Base-by-base conservation (phyloP, 1,140 invertebrate species). In the Drosophila lacertosa region DNA sequence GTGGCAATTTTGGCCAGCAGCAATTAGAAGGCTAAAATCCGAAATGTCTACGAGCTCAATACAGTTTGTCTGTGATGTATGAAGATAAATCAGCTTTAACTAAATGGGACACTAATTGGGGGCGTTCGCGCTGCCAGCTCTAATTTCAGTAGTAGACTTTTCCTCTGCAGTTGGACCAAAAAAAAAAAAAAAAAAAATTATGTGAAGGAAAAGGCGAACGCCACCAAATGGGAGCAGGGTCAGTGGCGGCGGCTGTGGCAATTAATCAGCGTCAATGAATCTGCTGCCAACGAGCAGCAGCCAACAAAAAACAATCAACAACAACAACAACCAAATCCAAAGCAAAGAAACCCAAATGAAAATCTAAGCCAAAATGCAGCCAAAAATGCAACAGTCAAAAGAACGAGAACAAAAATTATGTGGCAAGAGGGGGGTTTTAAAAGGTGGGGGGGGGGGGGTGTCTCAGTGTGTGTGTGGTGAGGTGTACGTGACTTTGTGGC, bases 241-340 rank as follows among this genome's bases (percentile, higher is more conserved):
- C 50, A 69, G 39, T 64, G 48, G 50, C 66, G 24, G 9, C n/a
- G 48, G 50, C 66, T 16, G 9, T 18, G 37, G 22, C 50, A 64
- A 69, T 64, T 64, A 69, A 55, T 69, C 66, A 69, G 50, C 42
- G 59, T 35, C 59, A 64, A 47, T 42, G 44, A 50, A 50, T 33
- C 37, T 26, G 58, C 48, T 62, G 40, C 58, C 65, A 68, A 42
- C 51, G 16, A n/a, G 11, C 37, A 22, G n/a, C n/a, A 39, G 5
- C 47, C 20, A 55, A 47, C 20, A 16, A 33, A 20, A n/a, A 44
- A 57, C 5, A 66, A 58, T n/a, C n/a, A 40, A 42, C 4, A n/a
- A 45, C 20, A 20, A n/a, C 47, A 16, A 37, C 13, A 39, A 29
- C 11, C 39, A 32, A 48, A n/a, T n/a, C n/a, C n/a, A n/a, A n/a